A percentile compares a stretch with the other conserved stretches of the same genome.
phyloP scores from a whole-genome alignment of 2,888 invertebrate genomes.

The Mechanitis messenoides region DNA sequence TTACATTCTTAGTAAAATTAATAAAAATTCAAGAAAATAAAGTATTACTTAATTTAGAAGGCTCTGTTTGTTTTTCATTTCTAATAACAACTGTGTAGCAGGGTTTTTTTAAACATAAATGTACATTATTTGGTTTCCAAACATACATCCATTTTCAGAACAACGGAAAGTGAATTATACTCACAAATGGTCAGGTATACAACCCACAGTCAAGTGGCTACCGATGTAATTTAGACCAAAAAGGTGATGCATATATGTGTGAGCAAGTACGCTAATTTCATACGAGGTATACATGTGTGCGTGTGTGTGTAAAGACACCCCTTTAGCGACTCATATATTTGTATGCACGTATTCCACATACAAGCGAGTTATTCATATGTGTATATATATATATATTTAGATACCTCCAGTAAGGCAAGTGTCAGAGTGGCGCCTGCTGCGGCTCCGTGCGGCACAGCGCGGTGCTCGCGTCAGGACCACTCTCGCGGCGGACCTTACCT shows the following conservation, averaged over 20 bases:
- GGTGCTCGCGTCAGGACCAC: constrained; percentile 60
- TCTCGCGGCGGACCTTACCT: constrained; percentile 64
- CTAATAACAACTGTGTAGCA: too few species aligned
- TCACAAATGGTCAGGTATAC: too few species aligned
- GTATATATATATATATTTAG: constrained; percentile 5
- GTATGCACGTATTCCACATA: neutral
- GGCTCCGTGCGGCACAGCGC: constrained; percentile 62
- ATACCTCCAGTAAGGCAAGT: constrained; percentile 78
- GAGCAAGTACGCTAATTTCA: neutral
- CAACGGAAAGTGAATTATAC: too few species aligned
- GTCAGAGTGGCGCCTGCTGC: constrained; percentile 77
- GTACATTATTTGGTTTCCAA: too few species aligned
- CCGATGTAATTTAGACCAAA: too few species aligned
- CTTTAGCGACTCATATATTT: neutral
- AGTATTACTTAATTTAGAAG: too few species aligned
- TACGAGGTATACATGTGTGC: neutral
- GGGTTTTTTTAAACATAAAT: too few species aligned
- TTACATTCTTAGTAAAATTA: too few species aligned
- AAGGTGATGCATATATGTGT: neutral
- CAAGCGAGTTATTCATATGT: neutral
- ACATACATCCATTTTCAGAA: too few species aligned
- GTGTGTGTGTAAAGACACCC: neutral
- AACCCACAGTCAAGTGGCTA: too few species aligned
- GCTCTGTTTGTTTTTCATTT: too few species aligned
- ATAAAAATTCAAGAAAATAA: too few species aligned